These are phyloP conservation scores for Crocuta crocuta DNA, from an alignment of 2,113 vertebrate genomes.

Conservation along the genomic window DNA sequence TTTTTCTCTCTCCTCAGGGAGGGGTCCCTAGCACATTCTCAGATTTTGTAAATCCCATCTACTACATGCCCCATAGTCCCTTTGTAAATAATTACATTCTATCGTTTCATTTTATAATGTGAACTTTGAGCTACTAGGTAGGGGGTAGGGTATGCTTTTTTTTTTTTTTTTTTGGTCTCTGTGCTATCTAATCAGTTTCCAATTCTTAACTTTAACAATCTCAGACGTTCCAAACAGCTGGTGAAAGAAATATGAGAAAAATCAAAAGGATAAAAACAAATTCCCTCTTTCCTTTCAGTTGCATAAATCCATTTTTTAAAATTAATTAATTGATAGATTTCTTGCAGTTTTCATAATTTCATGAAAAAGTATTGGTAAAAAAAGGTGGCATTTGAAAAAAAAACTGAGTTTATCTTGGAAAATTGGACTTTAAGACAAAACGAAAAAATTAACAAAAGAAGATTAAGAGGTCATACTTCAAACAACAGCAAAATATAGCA, in stretches of 20 bases:
- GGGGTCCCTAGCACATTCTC: background rate
- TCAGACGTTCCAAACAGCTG: background rate
- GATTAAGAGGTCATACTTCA: slow-evolving; percentile 90
- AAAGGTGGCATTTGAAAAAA: slow-evolving; percentile 89
- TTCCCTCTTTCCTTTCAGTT: background rate
- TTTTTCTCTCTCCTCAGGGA: too few species aligned
- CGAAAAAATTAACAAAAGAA: slow-evolving; percentile 85
- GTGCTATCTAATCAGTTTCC: slow-evolving; percentile 15
- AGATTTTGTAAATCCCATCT: slow-evolving; percentile 11
- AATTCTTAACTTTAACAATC: background rate
- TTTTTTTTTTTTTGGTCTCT: background rate
- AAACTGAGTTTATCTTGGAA: slow-evolving; percentile 88
- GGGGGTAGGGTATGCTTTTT: background rate
- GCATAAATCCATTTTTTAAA: background rate
- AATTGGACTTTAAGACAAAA: slow-evolving; percentile 88
- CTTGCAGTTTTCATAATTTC: slow-evolving; percentile 89
- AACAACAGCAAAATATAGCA: slow-evolving; percentile 88
- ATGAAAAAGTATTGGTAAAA: slow-evolving; percentile 93
- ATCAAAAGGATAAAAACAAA: background rate
- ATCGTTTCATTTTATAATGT: background rate
- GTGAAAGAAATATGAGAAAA: slow-evolving; percentile 41
- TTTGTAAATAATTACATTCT: slow-evolving; percentile 16
- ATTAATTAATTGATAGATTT: background rate
- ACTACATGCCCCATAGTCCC: background rate
- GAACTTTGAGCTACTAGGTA: background rate